These are phyloP conservation scores for Uloborus plumipes DNA, from an alignment of 2,888 invertebrate species.

Conservation along the genomic window DNA sequence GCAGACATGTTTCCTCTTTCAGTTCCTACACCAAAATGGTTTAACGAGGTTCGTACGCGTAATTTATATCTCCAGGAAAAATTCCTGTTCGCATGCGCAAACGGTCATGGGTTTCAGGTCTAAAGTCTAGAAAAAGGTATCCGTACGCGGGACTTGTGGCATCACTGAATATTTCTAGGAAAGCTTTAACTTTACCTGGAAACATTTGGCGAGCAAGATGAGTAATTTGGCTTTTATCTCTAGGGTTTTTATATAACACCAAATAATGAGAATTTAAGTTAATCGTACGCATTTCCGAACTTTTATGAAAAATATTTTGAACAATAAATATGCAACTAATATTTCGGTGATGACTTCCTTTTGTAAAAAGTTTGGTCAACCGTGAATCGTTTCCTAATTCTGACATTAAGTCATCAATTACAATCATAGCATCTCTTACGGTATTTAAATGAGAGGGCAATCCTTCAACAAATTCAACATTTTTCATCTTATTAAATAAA, in stretches of 20 bases:
- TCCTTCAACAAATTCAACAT: slow-evolving; percentile 14
- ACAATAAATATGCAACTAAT: slow-evolving; percentile 21
- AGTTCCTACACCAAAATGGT: background rate
- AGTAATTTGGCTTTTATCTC: slow-evolving; percentile 3
- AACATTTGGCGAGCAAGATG: slow-evolving; percentile 10
- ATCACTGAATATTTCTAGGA: slow-evolving; percentile 11
- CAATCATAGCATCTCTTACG: background rate
- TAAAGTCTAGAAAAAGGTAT: slow-evolving; percentile 1
- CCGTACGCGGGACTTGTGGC: background rate
- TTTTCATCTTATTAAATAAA: slow-evolving; percentile 7
- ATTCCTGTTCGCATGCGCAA: slow-evolving; percentile 7
- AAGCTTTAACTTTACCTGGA: slow-evolving; percentile 6
- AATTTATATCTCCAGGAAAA: slow-evolving; percentile 2
- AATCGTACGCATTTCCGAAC: slow-evolving; percentile 21
- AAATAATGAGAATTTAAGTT: slow-evolving; percentile 23
- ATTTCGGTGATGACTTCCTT: slow-evolving; percentile 31
- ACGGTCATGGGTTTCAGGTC: background rate
- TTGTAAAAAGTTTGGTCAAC: slow-evolving; percentile 20
- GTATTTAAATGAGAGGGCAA: background rate
- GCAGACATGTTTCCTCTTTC: background rate
- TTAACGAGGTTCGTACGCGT: slow-evolving; percentile 12
- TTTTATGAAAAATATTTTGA: slow-evolving; percentile 24
- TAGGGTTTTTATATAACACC: slow-evolving; percentile 5
- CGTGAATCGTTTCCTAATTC: slow-evolving; percentile 7
- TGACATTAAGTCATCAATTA: slow-evolving; percentile 24